Base-by-base conservation (phyloP, 2,797 vertebrate genomes). In the Eleutherodactylus coqui region DNA sequence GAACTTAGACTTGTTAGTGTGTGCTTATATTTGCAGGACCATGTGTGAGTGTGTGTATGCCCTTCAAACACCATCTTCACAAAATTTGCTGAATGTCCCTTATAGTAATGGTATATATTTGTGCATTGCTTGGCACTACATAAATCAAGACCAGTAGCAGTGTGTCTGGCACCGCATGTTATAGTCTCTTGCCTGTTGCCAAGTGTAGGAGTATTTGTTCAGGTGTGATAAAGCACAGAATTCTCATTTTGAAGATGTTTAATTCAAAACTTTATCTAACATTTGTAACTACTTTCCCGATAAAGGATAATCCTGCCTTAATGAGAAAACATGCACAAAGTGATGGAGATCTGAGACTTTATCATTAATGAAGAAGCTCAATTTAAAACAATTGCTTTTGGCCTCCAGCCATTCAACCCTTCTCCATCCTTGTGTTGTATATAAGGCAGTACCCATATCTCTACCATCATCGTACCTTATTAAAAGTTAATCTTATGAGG, bases 331-430 rank as follows among this genome's bases (percentile, higher is more conserved):
- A 79, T 4, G 32, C 2, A 16, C 6, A 41, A 38, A 43, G 53
- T 27, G 21, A 29, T n/a, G 41, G 29, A 67, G 29, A 67, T 67
- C 8, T 8, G 14, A 67, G 27, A 38, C 32, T 47, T 45, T n/a
- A 81, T 69, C 45, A 81, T 24, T 53, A 69, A 82, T 82, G 67
- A 82, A 69, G 32, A n/a, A 32, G 43, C 24, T 69, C 45, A 9
- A 67, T 27, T n/a, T 64, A 27, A 79, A 36, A 62, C 38, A 29
- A 67, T 32, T 64, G 27, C 41, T 34, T 45, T 21, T 80, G 58
- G 41, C 58, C 14, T 32, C 16, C 24, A 32, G 41, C 41, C 58
- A 47, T 47, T 4, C 19, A 47, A 32, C 41, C 43, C 21, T 49
- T 16, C 43, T 32, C 27, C 45, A 32, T 80, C 19, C 45, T 36